These are phyloP conservation scores for Morpho deidamia DNA, from an alignment of 2,888 invertebrate species.

Conservation along the genomic window DNA sequence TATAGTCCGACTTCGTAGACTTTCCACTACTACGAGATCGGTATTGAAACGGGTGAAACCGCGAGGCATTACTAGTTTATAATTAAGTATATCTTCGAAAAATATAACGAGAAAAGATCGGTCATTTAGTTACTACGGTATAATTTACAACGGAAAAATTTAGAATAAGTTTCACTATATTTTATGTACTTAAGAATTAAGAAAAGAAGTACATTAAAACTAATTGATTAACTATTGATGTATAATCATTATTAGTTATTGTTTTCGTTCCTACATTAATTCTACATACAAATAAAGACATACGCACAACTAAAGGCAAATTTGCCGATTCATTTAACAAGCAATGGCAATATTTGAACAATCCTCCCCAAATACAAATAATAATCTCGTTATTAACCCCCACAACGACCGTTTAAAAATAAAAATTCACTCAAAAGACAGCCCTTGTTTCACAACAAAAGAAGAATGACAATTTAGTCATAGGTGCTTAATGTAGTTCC, in stretches of 20 bases:
- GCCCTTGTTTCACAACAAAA: slow-evolving; percentile 35
- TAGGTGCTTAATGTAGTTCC: slow-evolving; percentile 8
- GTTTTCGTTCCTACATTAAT: neutral
- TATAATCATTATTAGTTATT: neutral
- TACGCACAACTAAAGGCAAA: slow-evolving; percentile 29
- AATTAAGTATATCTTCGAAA: too few relatives aligned
- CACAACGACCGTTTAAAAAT: slow-evolving; percentile 56
- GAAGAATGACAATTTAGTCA: slow-evolving; percentile 12
- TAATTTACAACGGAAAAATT: too few relatives aligned
- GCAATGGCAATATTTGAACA: slow-evolving; percentile 58
- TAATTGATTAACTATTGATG: too few relatives aligned
- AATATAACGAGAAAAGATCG: too few relatives aligned
- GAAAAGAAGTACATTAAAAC: too few relatives aligned
- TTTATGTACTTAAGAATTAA: too few relatives aligned
- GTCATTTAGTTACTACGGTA: too few relatives aligned
- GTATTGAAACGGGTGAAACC: too few relatives aligned
- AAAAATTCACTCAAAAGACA: slow-evolving; percentile 55
- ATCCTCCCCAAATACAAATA: slow-evolving; percentile 46
- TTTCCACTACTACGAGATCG: too few relatives aligned
- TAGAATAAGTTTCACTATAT: too few relatives aligned
- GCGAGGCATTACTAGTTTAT: too few relatives aligned
- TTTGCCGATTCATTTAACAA: slow-evolving; percentile 49
- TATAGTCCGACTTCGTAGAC: too few relatives aligned
- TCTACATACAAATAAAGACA: slow-evolving; percentile 26
- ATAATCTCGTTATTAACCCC: slow-evolving; percentile 54